Evolutionary conservation across 30 jellyfish, hydroid and myxozoan genomes (phyloP), one percentile per base, ranked within the genome.

Genomic region (Cassiopea xamachana): DNA sequence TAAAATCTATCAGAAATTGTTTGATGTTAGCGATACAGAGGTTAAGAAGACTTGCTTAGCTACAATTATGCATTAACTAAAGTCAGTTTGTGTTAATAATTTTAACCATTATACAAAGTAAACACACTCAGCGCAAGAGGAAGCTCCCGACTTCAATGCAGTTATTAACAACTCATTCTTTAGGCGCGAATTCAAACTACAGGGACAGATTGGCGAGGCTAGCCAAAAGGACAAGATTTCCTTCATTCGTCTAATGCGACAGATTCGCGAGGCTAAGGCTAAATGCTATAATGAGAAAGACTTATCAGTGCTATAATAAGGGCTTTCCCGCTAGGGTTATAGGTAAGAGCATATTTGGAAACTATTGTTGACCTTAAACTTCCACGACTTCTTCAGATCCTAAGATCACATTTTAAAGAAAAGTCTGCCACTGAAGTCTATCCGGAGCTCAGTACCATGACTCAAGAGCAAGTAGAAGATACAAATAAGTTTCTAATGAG

Each of bases 181-280:
- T 27, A 71, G 91, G 47, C 77, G 77, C 16, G 78, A 89, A 69
- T 75, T 80, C 2, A 89, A 80, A 69, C 61, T 89, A 82, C 84
- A 62, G 81, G 87, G 96, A 13, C 82, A 82, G 79, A 89, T 89
- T 71, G 96, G 96, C 7, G 89, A 89, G 59, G 84, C 92, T 7
- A 4, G 48, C 62, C 82, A 81, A 69, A 50, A 48, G 14, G 96
- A 80, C 67, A 80, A 80, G 50, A 59, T 80, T 61, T 51, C 89
- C 74, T 89, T 74, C 59, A 71, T 59, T n/a, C 69, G 88, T 74
- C 82, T 89, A 13, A 70, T 73, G 84, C 74, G 77, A 13, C 92
- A 89, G 50, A 69, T 89, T 10, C 2, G 75, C 50, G 92, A 80
- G 73, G 88, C 92, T 59, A 17, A 72, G 46, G 91, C 81, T 69